Base-by-base conservation (phyloP, 2,888 invertebrate genomes). In the Pseudanteris insignis region DNA sequence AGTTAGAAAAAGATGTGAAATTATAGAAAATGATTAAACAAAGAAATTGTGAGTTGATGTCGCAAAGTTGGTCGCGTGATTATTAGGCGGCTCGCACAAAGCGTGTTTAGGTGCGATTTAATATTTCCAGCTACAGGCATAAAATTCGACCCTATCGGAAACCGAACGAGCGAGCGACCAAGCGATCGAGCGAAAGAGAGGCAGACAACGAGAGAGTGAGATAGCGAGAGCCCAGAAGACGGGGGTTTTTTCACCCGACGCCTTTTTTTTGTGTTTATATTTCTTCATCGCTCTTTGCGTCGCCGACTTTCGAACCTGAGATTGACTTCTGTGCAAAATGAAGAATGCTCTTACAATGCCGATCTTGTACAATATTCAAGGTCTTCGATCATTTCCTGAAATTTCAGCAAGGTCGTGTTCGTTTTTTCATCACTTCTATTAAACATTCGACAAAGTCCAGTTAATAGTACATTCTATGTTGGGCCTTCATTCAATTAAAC, bases 61-160 rank as follows among this genome's bases (percentile, higher is more conserved):
- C 38, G 34, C 41, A 37, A 43, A 62, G 44, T 43, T 50, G 46
- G 46, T 57, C 59, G 62, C 62, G 53, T 48, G 63, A 65, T 65
- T 65, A 63, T 63, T 65, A 57, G 75, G 74, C 77, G 75, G 76
- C 66, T 69, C 71, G 71, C 74, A 74, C 74, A 75, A 78, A 79
- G 77, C 72, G 75, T 74, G 74, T 75, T 78, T 76, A 79, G 78
- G 77, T 77, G 78, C 75, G 77, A 79, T 79, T 79, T 79, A 78
- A 79, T 76, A 77, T 79, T 79, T 79, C 78, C 76, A 78, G 78
- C 77, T 78, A 79, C 64, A 72, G 65, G 69, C 78, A 76, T 79
- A 76, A 79, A 78, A 75, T 72, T 68, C 63, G 44, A 67, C 67
- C 68, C 72, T 70, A 73, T 73, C 70, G 70, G 64, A 61, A 65